A percentile compares a stretch with the other conserved stretches of the same genome.
Evolutionary conservation across 2,888 invertebrate species (phyloP).

Genomic region (Ectemnius continuus): DNA sequence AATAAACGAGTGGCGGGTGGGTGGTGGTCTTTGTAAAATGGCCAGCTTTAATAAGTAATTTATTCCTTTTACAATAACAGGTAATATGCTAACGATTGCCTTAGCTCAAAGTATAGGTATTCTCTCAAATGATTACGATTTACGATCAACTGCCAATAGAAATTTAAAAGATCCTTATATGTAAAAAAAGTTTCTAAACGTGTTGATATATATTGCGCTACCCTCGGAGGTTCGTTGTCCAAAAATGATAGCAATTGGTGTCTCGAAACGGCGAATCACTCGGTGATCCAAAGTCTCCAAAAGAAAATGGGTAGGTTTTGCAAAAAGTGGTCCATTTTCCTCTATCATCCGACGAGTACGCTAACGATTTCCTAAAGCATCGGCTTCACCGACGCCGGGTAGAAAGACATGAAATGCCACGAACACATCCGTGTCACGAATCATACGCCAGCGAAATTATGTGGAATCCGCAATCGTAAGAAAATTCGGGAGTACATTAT

Average conservation of each 20-base stretch:
- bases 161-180: slow-evolving; percentile 30
- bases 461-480: slow-evolving; percentile 17
- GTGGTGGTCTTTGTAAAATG: no score
- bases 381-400: slow-evolving; percentile 31
- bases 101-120: slow-evolving; percentile 13
- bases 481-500: slow-evolving; percentile 33
- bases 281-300: slow-evolving; percentile 24
- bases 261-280: slow-evolving; percentile 23
- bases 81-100: slow-evolving; percentile 31
- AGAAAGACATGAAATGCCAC: slow-evolving; percentile 36
- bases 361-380: slow-evolving; percentile 19
- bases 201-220: slow-evolving; percentile 1
- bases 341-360: slow-evolving; percentile 32
- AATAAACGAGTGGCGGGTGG: no score
- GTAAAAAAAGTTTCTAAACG: slow-evolving; percentile 20
- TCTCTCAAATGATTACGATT: slow-evolving; percentile 14
- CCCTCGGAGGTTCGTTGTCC: slow-evolving; percentile 9
- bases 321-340: slow-evolving; percentile 40
- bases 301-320: slow-evolving; percentile 18
- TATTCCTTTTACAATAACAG: slow-evolving; percentile 25
- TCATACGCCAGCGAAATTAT: not conserved
- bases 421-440: slow-evolving; percentile 7
- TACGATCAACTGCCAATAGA: slow-evolving; percentile 33
- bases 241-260: slow-evolving; percentile 23
- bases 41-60: slow-evolving; percentile 33